Evolutionary conservation across 2,888 invertebrate species (phyloP).

Genomic region (Pandemis corylana): DNA sequence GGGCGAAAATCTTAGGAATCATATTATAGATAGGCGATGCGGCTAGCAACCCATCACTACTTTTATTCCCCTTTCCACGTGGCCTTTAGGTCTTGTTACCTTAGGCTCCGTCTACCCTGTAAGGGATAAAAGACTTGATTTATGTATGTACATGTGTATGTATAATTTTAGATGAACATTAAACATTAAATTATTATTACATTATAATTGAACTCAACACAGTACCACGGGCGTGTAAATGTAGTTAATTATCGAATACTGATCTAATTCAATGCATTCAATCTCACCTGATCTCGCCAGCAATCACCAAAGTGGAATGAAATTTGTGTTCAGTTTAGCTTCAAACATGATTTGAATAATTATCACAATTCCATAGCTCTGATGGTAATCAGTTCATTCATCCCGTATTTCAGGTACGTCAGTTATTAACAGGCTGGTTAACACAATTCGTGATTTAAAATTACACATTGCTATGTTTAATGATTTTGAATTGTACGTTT

Average conservation of each 20-base stretch:
- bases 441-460: constrained; percentile 1
- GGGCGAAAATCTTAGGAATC: too few relatives aligned
- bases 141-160: too few relatives aligned
- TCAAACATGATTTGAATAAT: constrained; percentile 45
- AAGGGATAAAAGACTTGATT: too few relatives aligned
- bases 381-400: constrained; percentile 32
- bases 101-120: too few relatives aligned
- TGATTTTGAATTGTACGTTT: neutral
- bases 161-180: neutral
- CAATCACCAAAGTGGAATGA: constrained; percentile 43
- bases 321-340: constrained; percentile 44
- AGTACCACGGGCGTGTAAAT: neutral
- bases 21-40: too few relatives aligned
- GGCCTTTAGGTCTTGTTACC: too few relatives aligned
- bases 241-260: constrained; percentile 14
- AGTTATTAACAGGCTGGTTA: constrained; percentile 7
- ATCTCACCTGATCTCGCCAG: constrained; percentile 30
- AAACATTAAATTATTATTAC: neutral
- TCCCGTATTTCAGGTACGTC: constrained; percentile 7
- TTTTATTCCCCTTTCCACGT: too few relatives aligned
- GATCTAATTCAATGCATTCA: constrained; percentile 14
- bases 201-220: constrained; percentile 12
- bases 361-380: constrained; percentile 39
- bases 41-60: too few relatives aligned
- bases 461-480: neutral